Percentiles rank a stretch among this genome's conserved stretches.
Evolutionary conservation across 2,888 invertebrate species (phyloP).

Genomic region (Meta bourneti): DNA sequence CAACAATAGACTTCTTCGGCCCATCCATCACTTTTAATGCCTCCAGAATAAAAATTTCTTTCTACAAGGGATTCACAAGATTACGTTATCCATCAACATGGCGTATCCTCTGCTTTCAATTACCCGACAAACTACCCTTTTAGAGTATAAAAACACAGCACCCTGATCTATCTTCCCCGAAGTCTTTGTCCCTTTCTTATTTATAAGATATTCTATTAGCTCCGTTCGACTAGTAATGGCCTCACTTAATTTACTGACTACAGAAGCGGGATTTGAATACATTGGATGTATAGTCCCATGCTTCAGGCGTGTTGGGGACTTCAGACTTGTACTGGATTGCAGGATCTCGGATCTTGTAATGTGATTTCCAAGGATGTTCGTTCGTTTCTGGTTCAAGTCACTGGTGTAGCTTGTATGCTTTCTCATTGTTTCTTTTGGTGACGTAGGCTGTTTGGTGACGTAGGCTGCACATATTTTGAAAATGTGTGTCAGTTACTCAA

Average conservation of each 20-base stretch:
- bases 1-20: constrained; percentile 42
- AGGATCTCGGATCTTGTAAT: constrained; percentile 37
- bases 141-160: constrained; percentile 9
- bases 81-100: constrained; percentile 58
- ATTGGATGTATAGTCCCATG: constrained; percentile 1
- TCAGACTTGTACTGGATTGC: background rate
- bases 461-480: background rate
- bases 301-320: background rate
- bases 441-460: background rate
- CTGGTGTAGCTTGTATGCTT: background rate
- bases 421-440: background rate
- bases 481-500: no score
- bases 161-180: constrained; percentile 42
- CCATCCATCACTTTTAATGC: constrained; percentile 50
- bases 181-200: constrained; percentile 30
- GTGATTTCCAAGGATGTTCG: constrained; percentile 17
- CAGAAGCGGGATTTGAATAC: constrained; percentile 42
- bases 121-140: constrained; percentile 54
- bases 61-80: constrained; percentile 27
- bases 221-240: constrained; percentile 17
- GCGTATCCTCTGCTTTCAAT: constrained; percentile 36
- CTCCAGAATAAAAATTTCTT: constrained; percentile 10
- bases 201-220: constrained; percentile 64
- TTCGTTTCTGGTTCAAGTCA: background rate
- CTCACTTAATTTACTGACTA: constrained; percentile 37